Conservation (phyloP, 1,140 invertebrate species). For the Euglossa dilemma region DNA sequence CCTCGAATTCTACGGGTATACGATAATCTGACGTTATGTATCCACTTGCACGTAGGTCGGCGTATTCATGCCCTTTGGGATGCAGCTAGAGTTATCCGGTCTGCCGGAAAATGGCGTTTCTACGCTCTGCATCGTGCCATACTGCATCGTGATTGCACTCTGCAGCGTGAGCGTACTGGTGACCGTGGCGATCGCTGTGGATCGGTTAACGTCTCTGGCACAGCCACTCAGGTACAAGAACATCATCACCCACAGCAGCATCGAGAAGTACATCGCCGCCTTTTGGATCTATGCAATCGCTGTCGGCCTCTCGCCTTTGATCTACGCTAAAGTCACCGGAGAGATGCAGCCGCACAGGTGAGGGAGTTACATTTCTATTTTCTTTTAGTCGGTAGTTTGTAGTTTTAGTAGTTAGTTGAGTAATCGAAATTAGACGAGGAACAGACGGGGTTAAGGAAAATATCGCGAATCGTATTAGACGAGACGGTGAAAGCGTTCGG, state of each 20-base stretch:
- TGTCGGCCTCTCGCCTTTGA: constrained; percentile 84
- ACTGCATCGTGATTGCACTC: constrained; percentile 85
- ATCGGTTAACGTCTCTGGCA: constrained; percentile 86
- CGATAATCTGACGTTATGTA: not conserved
- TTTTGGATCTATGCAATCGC: constrained; percentile 85
- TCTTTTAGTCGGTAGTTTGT: not conserved
- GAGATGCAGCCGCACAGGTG: constrained; percentile 69
- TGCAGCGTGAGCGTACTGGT: constrained; percentile 86
- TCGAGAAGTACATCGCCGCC: constrained; percentile 84
- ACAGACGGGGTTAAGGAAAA: too few species aligned
- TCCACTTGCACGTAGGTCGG: constrained; percentile 79
- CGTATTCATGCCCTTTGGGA: constrained; percentile 87
- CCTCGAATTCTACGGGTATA: not conserved
- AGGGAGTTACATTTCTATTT: not conserved
- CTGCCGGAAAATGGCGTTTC: constrained; percentile 76
- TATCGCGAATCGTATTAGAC: too few species aligned
- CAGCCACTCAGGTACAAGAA: constrained; percentile 86
- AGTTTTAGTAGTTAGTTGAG: too few species aligned
- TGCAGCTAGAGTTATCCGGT: constrained; percentile 84
- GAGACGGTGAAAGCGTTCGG: too few species aligned
- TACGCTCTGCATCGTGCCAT: constrained; percentile 84
- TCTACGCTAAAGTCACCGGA: constrained; percentile 78
- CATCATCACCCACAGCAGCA: constrained; percentile 85
- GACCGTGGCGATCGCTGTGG: constrained; percentile 86
- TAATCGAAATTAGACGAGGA: not conserved